phyloP scores from a whole-genome alignment of 2,888 invertebrate genomes.

The Archips xylosteana region DNA sequence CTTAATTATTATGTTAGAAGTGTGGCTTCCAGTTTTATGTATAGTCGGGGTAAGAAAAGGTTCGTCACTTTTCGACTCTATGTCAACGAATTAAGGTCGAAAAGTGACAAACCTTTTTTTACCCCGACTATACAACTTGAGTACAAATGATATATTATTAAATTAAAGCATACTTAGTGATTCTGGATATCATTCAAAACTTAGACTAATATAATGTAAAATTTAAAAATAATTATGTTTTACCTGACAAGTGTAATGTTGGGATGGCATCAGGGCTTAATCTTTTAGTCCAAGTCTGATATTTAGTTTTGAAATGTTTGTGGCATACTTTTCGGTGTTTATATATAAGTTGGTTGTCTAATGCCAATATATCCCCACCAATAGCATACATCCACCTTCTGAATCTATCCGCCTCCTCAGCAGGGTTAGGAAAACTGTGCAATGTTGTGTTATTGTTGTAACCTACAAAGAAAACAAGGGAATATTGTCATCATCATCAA shows the following conservation, averaged over 20 bases:
- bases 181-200: background rate
- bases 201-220: too few relatives aligned
- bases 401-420: background rate
- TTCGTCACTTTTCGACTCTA: too few relatives aligned
- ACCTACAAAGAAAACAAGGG: too few relatives aligned
- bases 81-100: too few relatives aligned
- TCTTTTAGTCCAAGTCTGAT: background rate
- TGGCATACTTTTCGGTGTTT: background rate
- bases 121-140: too few relatives aligned
- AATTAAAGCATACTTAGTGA: slow-evolving; percentile 1
- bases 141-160: too few relatives aligned
- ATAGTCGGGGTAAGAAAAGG: too few relatives aligned
- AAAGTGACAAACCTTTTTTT: too few relatives aligned
- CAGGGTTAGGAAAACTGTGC: background rate
- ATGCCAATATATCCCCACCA: background rate
- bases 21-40: too few relatives aligned
- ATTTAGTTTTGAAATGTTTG: background rate
- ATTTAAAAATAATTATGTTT: background rate
- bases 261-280: background rate
- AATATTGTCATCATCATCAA: too few relatives aligned
- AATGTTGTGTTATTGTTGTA: background rate
- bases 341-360: background rate
- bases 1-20: too few relatives aligned
- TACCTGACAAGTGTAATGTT: background rate
- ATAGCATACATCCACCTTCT: background rate